Evolutionary conservation across 2,888 invertebrate species (phyloP), one percentile per base, ranked within the genome.

Genomic region (Lomographa bimaculata): DNA sequence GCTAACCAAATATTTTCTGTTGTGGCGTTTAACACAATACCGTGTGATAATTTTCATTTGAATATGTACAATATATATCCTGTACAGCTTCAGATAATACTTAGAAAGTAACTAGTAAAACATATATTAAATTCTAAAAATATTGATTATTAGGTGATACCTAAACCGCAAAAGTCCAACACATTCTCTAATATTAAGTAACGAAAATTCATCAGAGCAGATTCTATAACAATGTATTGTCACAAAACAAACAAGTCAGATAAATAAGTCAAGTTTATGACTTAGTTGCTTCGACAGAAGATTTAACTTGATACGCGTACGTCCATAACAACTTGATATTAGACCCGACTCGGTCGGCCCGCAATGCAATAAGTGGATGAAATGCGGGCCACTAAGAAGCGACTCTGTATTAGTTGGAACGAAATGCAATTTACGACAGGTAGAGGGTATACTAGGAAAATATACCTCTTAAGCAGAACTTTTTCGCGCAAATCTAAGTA

Each of bases 51-150:
- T 10, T 24, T 23, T 24, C 12, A 2, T 14, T n/a, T 12, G 25
- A 34, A 19, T 37, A 43, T 37, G 36, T 38, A 44, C 38, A 44
- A 17, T n/a, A 6, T 11, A 7, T 30, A 19, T 19, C 23, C 29
- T 41, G 20, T 24, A 40, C 40, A 28, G 14, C 27, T 27, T 32
- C 7, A 39, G 4, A 20, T 33, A 11, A 10, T 12, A 7, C 18
- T 24, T 27, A 21, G 11, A 26, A 32, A 38, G 5, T 16, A 14
- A 29, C 21, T 21, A 28, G 18, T 19, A 18, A 8, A 2, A 10
- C 9, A 16, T 32, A 32, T 24, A 12, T 26, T 14, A 17, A 8
- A 6, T 20, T n/a, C 12, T 25, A 24, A 29, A 19, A 14, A 23
- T 23, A 23, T 40, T 2, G 9, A 30, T 14, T 12, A 28, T 19